Percentiles rank a stretch among this genome's conserved stretches.
Evolutionary conservation across 2,797 vertebrate genomes (phyloP).

Genomic region (Parauchenoglanis ngamensis): DNA sequence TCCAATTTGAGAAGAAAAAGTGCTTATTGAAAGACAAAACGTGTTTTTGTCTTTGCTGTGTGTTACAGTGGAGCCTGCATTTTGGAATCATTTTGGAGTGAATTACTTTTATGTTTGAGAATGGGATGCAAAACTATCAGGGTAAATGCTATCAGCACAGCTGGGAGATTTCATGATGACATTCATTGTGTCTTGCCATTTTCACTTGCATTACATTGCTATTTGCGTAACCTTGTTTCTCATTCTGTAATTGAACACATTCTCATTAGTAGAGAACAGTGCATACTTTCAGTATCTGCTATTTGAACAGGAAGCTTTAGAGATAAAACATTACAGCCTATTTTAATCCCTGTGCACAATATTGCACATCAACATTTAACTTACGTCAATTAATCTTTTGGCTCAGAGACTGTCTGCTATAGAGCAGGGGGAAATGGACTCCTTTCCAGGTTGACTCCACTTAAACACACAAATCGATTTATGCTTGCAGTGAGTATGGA

Average conservation of each 20-base stretch:
- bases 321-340: slow-evolving; percentile 66
- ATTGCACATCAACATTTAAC: slow-evolving; percentile 60
- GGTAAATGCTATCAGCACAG: slow-evolving; percentile 34
- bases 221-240: slow-evolving; percentile 44
- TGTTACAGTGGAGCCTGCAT: background rate
- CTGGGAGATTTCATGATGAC: background rate
- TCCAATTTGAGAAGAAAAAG: background rate
- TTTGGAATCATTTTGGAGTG: slow-evolving; percentile 12
- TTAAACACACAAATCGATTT: slow-evolving; percentile 61
- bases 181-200: slow-evolving; percentile 10
- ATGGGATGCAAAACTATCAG: slow-evolving; percentile 10
- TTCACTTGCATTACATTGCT: slow-evolving; percentile 29
- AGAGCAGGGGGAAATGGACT: slow-evolving; percentile 51
- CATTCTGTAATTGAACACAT: slow-evolving; percentile 64
- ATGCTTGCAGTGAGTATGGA: slow-evolving; percentile 42
- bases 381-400: slow-evolving; percentile 58
- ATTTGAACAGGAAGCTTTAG: slow-evolving; percentile 64
- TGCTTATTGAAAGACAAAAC: background rate
- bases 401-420: slow-evolving; percentile 41
- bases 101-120: slow-evolving; percentile 14
- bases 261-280: slow-evolving; percentile 69
- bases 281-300: slow-evolving; percentile 68
- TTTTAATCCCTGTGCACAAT: slow-evolving; percentile 60
- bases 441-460: slow-evolving; percentile 46
- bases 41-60: background rate